Conservation (phyloP, 1,140 invertebrate genomes). For the Scaptomyza hsui region DNA sequence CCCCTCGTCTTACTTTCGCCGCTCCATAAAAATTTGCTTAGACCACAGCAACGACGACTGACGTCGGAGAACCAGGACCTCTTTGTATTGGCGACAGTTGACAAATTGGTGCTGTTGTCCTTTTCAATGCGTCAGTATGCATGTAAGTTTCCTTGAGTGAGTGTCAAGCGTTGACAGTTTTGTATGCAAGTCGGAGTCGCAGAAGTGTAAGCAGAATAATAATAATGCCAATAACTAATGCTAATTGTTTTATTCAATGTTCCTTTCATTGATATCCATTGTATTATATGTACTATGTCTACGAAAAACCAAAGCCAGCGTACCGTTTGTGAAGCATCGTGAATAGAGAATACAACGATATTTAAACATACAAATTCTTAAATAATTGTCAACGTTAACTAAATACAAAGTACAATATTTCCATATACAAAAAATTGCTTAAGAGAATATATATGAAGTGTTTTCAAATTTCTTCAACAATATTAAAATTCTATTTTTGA, state of each 20-base stretch:
- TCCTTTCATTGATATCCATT: conserved; percentile 42
- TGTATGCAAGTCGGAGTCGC: conserved; percentile 9
- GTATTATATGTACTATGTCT: conserved; percentile 31
- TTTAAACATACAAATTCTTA: conserved; percentile 8
- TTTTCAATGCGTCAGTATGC: conserved; percentile 53
- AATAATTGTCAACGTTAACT: conserved; percentile 13
- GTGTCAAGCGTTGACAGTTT: conserved; percentile 35
- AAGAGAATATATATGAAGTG: conserved; percentile 15
- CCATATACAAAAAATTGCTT: conserved; percentile 5
- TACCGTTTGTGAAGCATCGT: conserved; percentile 40
- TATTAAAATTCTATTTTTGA: conserved; percentile 27
- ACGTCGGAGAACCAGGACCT: conserved; percentile 27
- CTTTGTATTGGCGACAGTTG: conserved; percentile 72
- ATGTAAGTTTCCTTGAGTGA: conserved; percentile 6
- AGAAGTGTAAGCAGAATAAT: conserved; percentile 9
- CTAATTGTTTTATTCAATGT: conserved; percentile 64
- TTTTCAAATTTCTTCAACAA: conserved; percentile 11
- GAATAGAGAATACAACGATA: conserved; percentile 61
- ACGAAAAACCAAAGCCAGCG: conserved; percentile 16
- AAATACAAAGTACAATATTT: conserved; percentile 30
- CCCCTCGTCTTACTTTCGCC: conserved; percentile 4
- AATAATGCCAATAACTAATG: conserved; percentile 26
- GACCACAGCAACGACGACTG: conserved; percentile 21
- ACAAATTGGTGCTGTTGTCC: conserved; percentile 72
- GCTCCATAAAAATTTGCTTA: conserved; percentile 28